Conservation (phyloP, 2,797 vertebrate genomes). For the Streptopelia turtur region DNA sequence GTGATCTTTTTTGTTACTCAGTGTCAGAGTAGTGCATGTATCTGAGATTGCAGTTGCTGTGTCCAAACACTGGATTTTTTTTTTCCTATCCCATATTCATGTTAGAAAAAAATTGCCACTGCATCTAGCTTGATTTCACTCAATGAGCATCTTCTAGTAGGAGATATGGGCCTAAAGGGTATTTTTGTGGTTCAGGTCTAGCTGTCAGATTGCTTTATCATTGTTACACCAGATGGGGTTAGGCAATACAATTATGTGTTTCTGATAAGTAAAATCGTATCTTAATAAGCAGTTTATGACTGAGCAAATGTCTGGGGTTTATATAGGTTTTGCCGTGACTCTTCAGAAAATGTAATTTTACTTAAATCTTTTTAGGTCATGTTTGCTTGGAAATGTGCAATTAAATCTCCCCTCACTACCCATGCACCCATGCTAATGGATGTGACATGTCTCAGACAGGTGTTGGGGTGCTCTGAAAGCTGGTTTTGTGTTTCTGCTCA, state of each 20-base stretch:
- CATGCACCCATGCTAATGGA: rapidly evolving
- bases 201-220: neutral
- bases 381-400: neutral
- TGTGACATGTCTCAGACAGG: neutral
- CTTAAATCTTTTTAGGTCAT: neutral
- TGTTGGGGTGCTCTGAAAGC: neutral
- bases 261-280: neutral
- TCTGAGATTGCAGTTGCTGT: neutral
- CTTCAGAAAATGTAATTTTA: neutral
- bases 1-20: neutral
- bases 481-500: neutral
- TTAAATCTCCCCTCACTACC: neutral
- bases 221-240: neutral
- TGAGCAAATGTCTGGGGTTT: neutral
- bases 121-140: neutral
- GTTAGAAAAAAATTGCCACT: neutral
- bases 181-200: neutral
- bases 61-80: neutral
- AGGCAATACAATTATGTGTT: neutral
- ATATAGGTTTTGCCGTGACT: neutral
- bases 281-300: neutral
- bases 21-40: neutral
- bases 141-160: neutral
- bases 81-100: neutral
- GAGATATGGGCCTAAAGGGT: neutral